Conservation (phyloP, 2,888 invertebrate species). For the Pilophorus perplexus region DNA sequence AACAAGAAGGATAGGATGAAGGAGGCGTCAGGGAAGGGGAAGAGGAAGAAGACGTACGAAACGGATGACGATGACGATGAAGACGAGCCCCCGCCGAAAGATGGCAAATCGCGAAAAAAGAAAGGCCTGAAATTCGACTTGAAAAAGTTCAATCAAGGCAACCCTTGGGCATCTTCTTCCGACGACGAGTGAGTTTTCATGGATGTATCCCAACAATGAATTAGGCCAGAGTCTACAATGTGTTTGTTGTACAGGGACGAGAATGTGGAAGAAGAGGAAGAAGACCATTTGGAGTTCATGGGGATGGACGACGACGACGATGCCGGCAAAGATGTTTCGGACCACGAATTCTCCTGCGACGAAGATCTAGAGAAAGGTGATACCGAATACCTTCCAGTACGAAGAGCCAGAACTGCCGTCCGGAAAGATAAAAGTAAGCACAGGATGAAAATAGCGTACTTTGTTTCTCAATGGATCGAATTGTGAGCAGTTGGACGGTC, state of each 20-base stretch:
- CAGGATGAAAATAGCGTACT: too few species aligned
- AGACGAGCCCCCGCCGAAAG: slow-evolving; percentile 46
- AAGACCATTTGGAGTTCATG: slow-evolving; percentile 37
- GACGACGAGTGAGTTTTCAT: slow-evolving; percentile 55
- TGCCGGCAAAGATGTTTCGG: slow-evolving; percentile 52
- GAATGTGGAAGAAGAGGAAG: slow-evolving; percentile 55
- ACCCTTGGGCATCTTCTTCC: slow-evolving; percentile 63
- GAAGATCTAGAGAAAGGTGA: slow-evolving; percentile 76
- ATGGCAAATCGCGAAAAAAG: slow-evolving; percentile 53
- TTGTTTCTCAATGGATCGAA: too few species aligned
- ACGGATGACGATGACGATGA: slow-evolving; percentile 50
- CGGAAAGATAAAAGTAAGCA: slow-evolving; percentile 55
- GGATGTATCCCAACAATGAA: too few species aligned
- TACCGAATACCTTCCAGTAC: slow-evolving; percentile 66
- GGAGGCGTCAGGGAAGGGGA: background rate
- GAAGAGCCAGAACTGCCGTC: slow-evolving; percentile 75
- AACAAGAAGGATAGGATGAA: background rate
- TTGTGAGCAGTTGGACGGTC: too few species aligned
- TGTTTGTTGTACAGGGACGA: slow-evolving; percentile 51
- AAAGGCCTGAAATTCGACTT: too few species aligned
- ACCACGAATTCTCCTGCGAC: slow-evolving; percentile 91
- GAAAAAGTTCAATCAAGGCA: slow-evolving; percentile 41
- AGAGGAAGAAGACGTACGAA: slow-evolving; percentile 48
- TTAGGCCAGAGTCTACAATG: too few species aligned
- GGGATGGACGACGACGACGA: slow-evolving; percentile 55